Base-by-base conservation (phyloP, 1,140 invertebrate genomes). In the Artemia franciscana region DNA sequence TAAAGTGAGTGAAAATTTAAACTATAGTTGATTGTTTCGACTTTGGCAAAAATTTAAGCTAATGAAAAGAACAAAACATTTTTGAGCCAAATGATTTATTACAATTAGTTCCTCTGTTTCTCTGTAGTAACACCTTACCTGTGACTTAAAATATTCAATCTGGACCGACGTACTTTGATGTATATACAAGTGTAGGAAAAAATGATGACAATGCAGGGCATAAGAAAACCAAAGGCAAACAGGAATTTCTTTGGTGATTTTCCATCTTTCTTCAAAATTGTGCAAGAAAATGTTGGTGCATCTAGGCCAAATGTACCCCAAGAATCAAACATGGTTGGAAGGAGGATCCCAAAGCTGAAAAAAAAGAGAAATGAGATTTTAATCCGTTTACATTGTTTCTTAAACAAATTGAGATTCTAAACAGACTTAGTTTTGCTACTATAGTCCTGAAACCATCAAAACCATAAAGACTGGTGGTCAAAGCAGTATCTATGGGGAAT, bases 131-230 rank as follows among this genome's bases (percentile, higher is more conserved):
- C n/a, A 67, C 61, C 75, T 75, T 75, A 82, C 73, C 77, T 77
- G 67, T 84, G 81, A 2, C 80, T 76, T 63, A 80, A 77, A 2
- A 88, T 74, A 70, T 84, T 85, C 56, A 75, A 73, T 60, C 83
- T 82, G 66, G 84, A 84, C 68, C 77, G 76, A 18, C 82, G 70
- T 1, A 91, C 86, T 59, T 80, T 80, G 76, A 83, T 84, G 68
- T 87, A 90, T 63, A 91, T 91, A 73, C 85, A 86, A 1, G 84
- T 80, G 73, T 91, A 91, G 23, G 84, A 88, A 26, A 83, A 75
- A 24, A 86, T 83, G 65, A 91, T 91, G 3, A 85, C 84, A 2
- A 86, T 67, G 66, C 85, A 89, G 0, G 86, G 88, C 27, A 90
- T 70, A 5, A 86, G 76, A 68, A 91, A 88, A 4, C 84, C 87